These are phyloP conservation scores for Gavialis gangeticus DNA, from an alignment of 2,113 vertebrate genomes.

Conservation along the genomic window DNA sequence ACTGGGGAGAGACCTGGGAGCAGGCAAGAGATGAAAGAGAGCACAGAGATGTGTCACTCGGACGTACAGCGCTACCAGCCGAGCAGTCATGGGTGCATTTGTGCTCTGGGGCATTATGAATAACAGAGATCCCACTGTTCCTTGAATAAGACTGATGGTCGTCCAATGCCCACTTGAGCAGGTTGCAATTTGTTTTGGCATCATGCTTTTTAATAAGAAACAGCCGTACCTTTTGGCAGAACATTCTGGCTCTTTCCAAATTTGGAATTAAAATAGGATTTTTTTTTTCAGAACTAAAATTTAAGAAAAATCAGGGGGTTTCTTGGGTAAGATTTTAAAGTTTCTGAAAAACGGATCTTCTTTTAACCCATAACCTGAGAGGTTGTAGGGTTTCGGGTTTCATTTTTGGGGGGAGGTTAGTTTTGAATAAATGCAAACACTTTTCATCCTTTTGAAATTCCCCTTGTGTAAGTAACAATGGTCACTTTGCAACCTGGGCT, in stretches of 20 bases:
- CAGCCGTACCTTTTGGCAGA: too few species aligned
- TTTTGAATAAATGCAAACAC: background rate
- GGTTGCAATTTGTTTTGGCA: background rate
- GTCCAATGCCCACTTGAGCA: background rate
- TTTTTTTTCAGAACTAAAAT: background rate
- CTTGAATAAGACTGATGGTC: background rate
- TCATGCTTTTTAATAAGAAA: background rate
- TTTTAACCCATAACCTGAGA: background rate
- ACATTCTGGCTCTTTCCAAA: background rate
- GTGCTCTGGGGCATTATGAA: background rate
- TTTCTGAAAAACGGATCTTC: background rate
- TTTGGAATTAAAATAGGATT: background rate
- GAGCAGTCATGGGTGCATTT: background rate
- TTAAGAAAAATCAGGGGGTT: background rate
- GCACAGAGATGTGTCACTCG: background rate
- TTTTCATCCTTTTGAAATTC: background rate
- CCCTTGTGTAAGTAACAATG: background rate
- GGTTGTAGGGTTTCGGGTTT: background rate
- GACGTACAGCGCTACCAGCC: rapidly evolving
- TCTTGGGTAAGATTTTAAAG: background rate
- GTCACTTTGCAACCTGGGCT: background rate
- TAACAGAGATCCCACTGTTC: background rate
- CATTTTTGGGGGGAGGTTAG: too few species aligned
- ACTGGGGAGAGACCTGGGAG: rapidly evolving
- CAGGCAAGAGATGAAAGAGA: background rate